Percentiles rank a stretch among this genome's conserved stretches.
phyloP scores from a whole-genome alignment of 1,140 invertebrate genomes.

The Polypedilum pembai region DNA sequence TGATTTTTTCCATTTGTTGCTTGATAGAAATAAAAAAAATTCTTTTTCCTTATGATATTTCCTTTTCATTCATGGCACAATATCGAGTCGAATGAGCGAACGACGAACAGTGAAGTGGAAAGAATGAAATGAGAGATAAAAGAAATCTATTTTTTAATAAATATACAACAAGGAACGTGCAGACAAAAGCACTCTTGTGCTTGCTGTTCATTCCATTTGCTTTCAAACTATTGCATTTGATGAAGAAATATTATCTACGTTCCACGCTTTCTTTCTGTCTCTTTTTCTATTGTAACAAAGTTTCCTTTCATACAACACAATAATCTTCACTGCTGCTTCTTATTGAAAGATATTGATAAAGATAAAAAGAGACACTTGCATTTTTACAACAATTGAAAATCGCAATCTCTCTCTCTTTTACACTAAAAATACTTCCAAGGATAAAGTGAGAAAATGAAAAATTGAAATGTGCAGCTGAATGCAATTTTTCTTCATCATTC shows the following conservation, averaged over 20 bases:
- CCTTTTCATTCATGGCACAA: background rate
- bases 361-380: background rate
- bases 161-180: background rate
- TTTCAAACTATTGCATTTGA: constrained; percentile 16
- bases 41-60: background rate
- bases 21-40: background rate
- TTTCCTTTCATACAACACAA: background rate
- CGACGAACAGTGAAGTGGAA: background rate
- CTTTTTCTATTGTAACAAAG: background rate
- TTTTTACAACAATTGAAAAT: background rate
- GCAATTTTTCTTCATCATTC: background rate
- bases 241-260: background rate
- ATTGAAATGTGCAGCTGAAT: constrained; percentile 17
- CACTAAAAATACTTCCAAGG: background rate
- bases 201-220: background rate
- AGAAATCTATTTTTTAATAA: background rate
- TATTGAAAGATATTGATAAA: background rate
- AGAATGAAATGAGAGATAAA: constrained; percentile 4
- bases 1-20: background rate
- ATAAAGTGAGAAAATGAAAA: background rate
- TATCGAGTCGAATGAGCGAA: background rate
- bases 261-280: background rate
- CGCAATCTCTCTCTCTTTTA: background rate
- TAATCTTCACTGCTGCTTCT: too few species aligned
- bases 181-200: background rate